Conservation (phyloP, 2,888 invertebrate genomes). For the Scaptomyza polygonia region DNA sequence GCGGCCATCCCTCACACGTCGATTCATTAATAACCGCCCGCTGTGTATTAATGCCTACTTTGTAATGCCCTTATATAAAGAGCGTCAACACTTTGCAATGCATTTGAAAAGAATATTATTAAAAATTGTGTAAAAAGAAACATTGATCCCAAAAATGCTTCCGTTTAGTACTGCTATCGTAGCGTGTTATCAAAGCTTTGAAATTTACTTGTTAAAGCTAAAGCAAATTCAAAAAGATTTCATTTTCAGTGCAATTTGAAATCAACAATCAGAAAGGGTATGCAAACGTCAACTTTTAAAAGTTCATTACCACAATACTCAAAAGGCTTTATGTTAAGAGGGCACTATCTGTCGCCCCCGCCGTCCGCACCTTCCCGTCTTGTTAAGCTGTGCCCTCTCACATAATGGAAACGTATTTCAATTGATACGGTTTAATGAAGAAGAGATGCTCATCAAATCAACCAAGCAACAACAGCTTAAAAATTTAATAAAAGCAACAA, state of each 20-base stretch:
- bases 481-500: conserved; percentile 68
- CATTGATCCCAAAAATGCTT: too few species aligned
- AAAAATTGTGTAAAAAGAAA: too few species aligned
- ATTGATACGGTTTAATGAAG: conserved; percentile 74
- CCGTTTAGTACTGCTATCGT: too few species aligned
- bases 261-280: conserved; percentile 22
- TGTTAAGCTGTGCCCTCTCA: conserved; percentile 11
- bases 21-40: conserved; percentile 81
- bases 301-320: not conserved
- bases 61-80: conserved; percentile 4
- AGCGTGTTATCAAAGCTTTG: too few species aligned
- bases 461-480: conserved; percentile 63
- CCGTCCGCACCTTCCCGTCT: conserved; percentile 5
- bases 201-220: too few species aligned
- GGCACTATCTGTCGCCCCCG: conserved; percentile 33
- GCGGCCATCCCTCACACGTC: conserved; percentile 45
- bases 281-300: conserved; percentile 3
- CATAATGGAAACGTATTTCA: conserved; percentile 57
- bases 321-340: conserved; percentile 15
- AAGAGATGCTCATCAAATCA: conserved; percentile 63
- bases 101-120: not conserved
- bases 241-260: too few species aligned
- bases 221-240: too few species aligned
- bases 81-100: conserved; percentile 1
- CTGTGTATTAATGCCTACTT: conserved; percentile 57